Conservation (phyloP, 2,888 invertebrate genomes). For the Tryphoninae sp. region DNA sequence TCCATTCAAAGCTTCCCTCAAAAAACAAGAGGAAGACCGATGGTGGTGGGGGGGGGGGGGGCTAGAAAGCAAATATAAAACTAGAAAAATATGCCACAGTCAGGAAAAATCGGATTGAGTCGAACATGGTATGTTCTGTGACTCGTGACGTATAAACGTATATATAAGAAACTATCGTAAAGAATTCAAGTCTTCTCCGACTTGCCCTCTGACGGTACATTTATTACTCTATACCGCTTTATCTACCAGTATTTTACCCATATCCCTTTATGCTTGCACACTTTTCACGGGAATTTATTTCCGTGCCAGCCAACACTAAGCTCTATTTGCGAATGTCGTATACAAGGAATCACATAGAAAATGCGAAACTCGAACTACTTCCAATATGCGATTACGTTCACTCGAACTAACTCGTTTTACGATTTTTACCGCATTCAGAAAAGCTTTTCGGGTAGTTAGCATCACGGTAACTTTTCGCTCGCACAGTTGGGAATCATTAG, state of each 20-base stretch:
- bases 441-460: slow-evolving; percentile 31
- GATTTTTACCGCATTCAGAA: slow-evolving; percentile 14
- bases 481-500: not conserved
- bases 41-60: no score
- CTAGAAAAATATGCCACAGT: slow-evolving; percentile 3
- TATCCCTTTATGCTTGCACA: slow-evolving; percentile 32
- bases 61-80: not conserved
- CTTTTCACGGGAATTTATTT: slow-evolving; percentile 38
- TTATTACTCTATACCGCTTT: slow-evolving; percentile 43
- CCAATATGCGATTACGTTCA: slow-evolving; percentile 31
- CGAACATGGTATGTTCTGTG: slow-evolving; percentile 17
- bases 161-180: not conserved
- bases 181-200: slow-evolving; percentile 38
- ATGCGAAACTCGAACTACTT: slow-evolving; percentile 23
- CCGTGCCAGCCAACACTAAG: slow-evolving; percentile 8
- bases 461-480: slow-evolving; percentile 10
- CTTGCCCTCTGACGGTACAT: slow-evolving; percentile 38
- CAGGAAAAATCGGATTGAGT: slow-evolving; percentile 29
- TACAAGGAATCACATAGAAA: slow-evolving; percentile 17
- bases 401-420: slow-evolving; percentile 43
- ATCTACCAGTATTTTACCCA: slow-evolving; percentile 19
- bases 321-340: slow-evolving; percentile 14
- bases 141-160: slow-evolving; percentile 25
- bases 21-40: not conserved
- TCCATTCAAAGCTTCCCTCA: slow-evolving; percentile 31